Percentiles rank a stretch among this genome's conserved stretches.
These are phyloP conservation scores for Cydia splendana DNA, from an alignment of 1,140 invertebrate genomes.

Conservation along the genomic window DNA sequence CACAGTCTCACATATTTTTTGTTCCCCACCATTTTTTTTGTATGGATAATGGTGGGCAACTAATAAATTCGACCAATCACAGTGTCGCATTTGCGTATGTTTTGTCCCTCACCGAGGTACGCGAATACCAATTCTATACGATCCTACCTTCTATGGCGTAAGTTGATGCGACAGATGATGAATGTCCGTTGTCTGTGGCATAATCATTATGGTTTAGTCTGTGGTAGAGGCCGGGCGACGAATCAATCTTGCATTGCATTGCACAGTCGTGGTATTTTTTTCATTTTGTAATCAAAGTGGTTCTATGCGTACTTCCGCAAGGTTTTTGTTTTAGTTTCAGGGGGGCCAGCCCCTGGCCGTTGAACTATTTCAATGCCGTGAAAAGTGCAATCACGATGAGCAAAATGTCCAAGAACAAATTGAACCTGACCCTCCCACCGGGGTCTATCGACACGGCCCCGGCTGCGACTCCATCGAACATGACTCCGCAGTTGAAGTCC, in stretches of 20 bases:
- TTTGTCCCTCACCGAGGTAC: too few relatives aligned
- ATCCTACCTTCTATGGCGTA: too few relatives aligned
- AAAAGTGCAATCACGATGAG: conserved; percentile 65
- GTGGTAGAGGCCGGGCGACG: not conserved
- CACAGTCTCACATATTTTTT: too few relatives aligned
- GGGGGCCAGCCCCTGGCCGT: not conserved
- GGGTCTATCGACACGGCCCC: conserved; percentile 90
- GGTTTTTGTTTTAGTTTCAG: not conserved
- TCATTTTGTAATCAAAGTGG: not conserved
- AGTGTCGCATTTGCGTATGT: too few relatives aligned
- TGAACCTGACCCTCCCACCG: conserved; percentile 94
- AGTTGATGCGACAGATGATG: not conserved
- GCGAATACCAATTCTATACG: too few relatives aligned
- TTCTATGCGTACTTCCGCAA: not conserved
- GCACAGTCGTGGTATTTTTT: not conserved
- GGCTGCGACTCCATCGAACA: conserved; percentile 86
- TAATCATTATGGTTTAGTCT: not conserved
- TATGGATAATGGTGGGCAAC: too few relatives aligned
- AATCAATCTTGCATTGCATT: conserved; percentile 17
- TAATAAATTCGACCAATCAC: too few relatives aligned
- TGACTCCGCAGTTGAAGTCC: conserved; percentile 83
- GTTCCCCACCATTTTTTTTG: too few relatives aligned
- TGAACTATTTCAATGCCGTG: conserved; percentile 51
- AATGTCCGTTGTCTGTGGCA: not conserved
- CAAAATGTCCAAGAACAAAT: conserved; percentile 95